Evolutionary conservation across 2,888 invertebrate genomes (phyloP).

Genomic region (Cheilosia grossa): DNA sequence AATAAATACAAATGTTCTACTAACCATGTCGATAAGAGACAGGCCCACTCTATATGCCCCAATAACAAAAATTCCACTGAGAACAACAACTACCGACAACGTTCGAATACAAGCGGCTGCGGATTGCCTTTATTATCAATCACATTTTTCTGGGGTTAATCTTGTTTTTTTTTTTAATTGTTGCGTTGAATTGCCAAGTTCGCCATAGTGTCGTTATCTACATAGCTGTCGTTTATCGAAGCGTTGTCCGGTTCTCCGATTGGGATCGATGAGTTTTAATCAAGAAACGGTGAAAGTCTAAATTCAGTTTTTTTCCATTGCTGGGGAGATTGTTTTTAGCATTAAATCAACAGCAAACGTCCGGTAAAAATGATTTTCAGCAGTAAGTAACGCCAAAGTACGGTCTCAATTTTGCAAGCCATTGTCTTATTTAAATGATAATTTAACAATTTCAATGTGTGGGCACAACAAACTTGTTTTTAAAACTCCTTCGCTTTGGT

Average conservation of each 20-base stretch:
- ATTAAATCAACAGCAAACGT: constrained; percentile 2
- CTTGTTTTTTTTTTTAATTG: constrained; percentile 18
- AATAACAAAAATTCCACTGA: constrained; percentile 52
- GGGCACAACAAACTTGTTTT: constrained; percentile 5
- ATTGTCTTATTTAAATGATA: constrained; percentile 1
- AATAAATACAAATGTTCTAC: constrained; percentile 62
- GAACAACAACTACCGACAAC: constrained; percentile 29
- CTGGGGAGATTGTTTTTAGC: neutral
- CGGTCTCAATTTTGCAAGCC: neutral
- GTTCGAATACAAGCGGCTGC: constrained; percentile 33
- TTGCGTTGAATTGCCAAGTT: constrained; percentile 23
- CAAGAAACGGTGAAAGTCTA: constrained; percentile 4
- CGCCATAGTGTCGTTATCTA: constrained; percentile 26
- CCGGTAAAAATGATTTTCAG: neutral
- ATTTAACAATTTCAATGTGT: neutral
- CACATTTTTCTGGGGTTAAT: constrained; percentile 48
- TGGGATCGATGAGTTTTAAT: constrained; percentile 33
- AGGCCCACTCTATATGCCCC: constrained; percentile 51
- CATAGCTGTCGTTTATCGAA: constrained; percentile 22
- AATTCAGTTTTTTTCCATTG: neutral
- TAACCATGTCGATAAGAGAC: constrained; percentile 67
- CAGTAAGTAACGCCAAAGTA: constrained; percentile 1
- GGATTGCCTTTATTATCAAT: constrained; percentile 60
- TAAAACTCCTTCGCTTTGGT: neutral
- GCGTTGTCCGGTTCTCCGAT: constrained; percentile 10